Percentiles rank a stretch among this genome's conserved stretches.
phyloP scores from a whole-genome alignment of 2,113 vertebrate genomes.

The Cariama cristata region DNA sequence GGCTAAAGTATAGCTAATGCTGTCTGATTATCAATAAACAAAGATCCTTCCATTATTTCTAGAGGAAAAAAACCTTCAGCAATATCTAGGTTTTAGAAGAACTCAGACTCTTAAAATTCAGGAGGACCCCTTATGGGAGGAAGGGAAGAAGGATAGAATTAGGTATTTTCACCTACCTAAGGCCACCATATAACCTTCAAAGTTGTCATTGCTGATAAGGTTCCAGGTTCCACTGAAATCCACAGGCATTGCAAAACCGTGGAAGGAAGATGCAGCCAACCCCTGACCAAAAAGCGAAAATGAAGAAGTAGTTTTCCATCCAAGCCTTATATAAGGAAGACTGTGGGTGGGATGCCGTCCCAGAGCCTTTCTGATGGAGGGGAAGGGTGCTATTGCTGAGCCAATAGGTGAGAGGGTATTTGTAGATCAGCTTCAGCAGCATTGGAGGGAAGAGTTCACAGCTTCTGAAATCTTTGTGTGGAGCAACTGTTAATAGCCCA shows the following conservation, averaged over 20 bases:
- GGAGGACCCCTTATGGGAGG: background rate
- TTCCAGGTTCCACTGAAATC: slow-evolving; percentile 88
- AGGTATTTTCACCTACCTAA: slow-evolving; percentile 77
- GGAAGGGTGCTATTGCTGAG: background rate
- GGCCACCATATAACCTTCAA: slow-evolving; percentile 86
- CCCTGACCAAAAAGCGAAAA: background rate
- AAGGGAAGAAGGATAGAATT: background rate
- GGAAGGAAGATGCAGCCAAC: background rate
- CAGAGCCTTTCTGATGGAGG: background rate
- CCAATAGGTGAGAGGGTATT: background rate
- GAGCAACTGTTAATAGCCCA: slow-evolving; percentile 50
- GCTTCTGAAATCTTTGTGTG: slow-evolving; percentile 21
- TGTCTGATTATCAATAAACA: background rate
- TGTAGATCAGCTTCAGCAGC: background rate
- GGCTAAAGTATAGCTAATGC: background rate
- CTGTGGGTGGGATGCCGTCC: background rate
- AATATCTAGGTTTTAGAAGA: background rate
- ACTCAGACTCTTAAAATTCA: background rate
- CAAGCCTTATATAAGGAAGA: slow-evolving; percentile 10
- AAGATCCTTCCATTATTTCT: background rate
- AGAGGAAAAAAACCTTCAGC: background rate
- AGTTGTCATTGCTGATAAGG: slow-evolving; percentile 84
- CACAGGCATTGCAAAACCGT: slow-evolving; percentile 70
- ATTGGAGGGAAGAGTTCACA: slow-evolving; percentile 57
- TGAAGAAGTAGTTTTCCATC: background rate